A percentile compares a stretch with the other conserved stretches of the same genome.
Evolutionary conservation across 2,888 invertebrate genomes (phyloP).

Genomic region (Dryobota labecula): DNA sequence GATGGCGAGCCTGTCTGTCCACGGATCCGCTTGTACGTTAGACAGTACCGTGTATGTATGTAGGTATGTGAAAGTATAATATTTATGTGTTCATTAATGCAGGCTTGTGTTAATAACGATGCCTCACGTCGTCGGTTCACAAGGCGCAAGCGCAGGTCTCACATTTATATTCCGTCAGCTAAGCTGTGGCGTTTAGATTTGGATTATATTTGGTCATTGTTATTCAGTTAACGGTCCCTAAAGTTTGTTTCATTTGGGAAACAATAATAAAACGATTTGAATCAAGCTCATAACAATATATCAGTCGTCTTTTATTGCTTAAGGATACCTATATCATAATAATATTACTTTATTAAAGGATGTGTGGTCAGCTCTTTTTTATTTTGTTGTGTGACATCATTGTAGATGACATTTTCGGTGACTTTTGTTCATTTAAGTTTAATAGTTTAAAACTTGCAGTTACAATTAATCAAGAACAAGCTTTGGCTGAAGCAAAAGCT

Average conservation of each 20-base stretch:
- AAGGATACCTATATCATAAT: slow-evolving; percentile 52
- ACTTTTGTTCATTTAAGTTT: not conserved
- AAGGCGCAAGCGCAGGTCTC: slow-evolving; percentile 82
- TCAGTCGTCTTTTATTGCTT: slow-evolving; percentile 50
- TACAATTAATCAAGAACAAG: not conserved
- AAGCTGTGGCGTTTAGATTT: slow-evolving; percentile 88
- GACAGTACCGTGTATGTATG: slow-evolving; percentile 35
- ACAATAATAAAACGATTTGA: slow-evolving; percentile 83
- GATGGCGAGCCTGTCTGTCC: slow-evolving; percentile 64
- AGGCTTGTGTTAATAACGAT: slow-evolving; percentile 86
- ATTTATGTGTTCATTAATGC: slow-evolving; percentile 89
- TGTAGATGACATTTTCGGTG: not conserved
- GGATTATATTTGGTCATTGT: slow-evolving; percentile 89
- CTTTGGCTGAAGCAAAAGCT: not conserved
- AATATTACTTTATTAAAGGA: slow-evolving; percentile 51
- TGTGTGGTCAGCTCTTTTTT: slow-evolving; percentile 33
- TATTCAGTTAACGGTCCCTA: slow-evolving; percentile 82
- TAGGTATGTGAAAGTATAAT: slow-evolving; percentile 79
- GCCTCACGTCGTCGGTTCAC: slow-evolving; percentile 89
- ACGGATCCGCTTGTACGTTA: slow-evolving; percentile 52
- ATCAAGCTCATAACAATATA: slow-evolving; percentile 68
- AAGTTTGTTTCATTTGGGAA: slow-evolving; percentile 85
- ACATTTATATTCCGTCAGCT: slow-evolving; percentile 88
- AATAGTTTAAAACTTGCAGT: no score
- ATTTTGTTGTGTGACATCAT: slow-evolving; percentile 14